Percentiles rank a stretch among this genome's conserved stretches.
Evolutionary conservation across 2,888 invertebrate genomes (phyloP).

Genomic region (Embidobia sp.): DNA sequence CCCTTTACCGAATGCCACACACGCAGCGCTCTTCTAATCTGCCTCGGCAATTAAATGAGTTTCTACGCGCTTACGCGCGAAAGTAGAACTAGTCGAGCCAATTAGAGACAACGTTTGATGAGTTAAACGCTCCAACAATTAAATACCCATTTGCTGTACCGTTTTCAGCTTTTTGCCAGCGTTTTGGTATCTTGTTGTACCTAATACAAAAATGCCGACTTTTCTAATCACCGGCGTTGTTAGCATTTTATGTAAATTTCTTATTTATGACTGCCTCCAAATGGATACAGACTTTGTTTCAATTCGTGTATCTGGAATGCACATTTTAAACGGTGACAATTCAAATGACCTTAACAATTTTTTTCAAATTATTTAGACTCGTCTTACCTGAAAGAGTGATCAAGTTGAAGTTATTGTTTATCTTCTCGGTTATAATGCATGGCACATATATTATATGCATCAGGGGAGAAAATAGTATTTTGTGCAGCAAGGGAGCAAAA

Average conservation of each 20-base stretch:
- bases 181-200: conserved; percentile 22
- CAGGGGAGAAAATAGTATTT: too few species aligned
- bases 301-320: too few species aligned
- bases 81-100: conserved; percentile 52
- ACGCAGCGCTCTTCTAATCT: conserved; percentile 44
- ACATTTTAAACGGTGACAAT: too few species aligned
- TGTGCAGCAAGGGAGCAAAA: too few species aligned
- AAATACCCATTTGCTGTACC: conserved; percentile 42
- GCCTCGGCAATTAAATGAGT: conserved; percentile 53
- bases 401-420: too few species aligned
- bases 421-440: too few species aligned
- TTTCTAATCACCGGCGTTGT: background rate
- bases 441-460: too few species aligned
- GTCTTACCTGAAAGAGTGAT: too few species aligned
- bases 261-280: background rate
- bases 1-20: conserved; percentile 35
- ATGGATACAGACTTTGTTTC: too few species aligned
- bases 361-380: too few species aligned
- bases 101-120: conserved; percentile 52
- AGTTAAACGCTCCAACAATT: conserved; percentile 44
- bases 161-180: conserved; percentile 23
- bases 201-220: conserved; percentile 11
- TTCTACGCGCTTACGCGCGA: conserved; percentile 45
- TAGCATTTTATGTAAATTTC: conserved; percentile 6
- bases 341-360: too few species aligned